These are phyloP conservation scores for Notocelia uddmanniana DNA, from an alignment of 2,888 invertebrate genomes.

Conservation along the genomic window DNA sequence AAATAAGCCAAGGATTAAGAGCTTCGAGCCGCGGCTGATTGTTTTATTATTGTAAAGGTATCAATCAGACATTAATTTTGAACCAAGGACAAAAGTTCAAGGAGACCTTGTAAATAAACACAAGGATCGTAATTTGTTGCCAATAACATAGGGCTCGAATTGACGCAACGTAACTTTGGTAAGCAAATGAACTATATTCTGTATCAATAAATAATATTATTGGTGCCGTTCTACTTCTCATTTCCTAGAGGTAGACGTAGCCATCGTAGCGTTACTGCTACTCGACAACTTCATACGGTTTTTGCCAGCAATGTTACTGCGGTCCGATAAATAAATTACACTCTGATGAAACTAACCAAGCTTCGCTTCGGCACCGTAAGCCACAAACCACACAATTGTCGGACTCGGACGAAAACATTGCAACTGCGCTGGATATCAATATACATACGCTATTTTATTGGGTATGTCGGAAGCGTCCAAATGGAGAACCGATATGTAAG, in stretches of 20 bases:
- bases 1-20: background rate
- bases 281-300: constrained; percentile 24
- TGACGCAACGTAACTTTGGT: too few relatives aligned
- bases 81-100: background rate
- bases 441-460: background rate
- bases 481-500: constrained; percentile 34
- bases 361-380: constrained; percentile 34
- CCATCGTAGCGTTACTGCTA: constrained; percentile 29
- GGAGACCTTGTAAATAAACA: background rate
- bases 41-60: background rate
- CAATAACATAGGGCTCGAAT: background rate
- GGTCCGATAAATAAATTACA: constrained; percentile 43
- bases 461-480: constrained; percentile 12
- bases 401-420: background rate
- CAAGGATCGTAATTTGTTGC: background rate
- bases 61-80: background rate
- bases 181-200: too few relatives aligned
- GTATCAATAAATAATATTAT: background rate
- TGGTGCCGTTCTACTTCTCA: constrained; percentile 3
- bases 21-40: background rate
- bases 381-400: constrained; percentile 23
- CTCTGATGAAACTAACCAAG: constrained; percentile 41
- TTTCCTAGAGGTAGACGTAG: constrained; percentile 26
- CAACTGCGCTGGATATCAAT: constrained; percentile 18
- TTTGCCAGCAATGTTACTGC: constrained; percentile 33